Percentiles rank a stretch among this genome's conserved stretches.
These are phyloP conservation scores for Cylindroiulus punctatus DNA, from an alignment of 2,888 invertebrate genomes.

Conservation along the genomic window DNA sequence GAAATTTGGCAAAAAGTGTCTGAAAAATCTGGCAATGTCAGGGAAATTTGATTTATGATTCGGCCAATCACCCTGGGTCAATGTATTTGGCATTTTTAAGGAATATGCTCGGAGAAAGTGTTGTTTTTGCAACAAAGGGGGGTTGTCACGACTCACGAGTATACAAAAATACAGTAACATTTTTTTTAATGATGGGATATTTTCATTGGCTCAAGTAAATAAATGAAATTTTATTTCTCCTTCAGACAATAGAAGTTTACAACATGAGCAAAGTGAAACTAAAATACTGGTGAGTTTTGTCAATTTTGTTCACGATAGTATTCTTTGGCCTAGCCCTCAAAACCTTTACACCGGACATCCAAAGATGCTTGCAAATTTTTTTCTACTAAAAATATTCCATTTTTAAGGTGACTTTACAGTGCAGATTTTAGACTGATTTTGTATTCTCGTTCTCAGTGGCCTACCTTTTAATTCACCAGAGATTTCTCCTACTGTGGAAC, in stretches of 20 bases:
- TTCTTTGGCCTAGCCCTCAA: neutral
- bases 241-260: constrained; percentile 91
- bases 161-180: too few species aligned
- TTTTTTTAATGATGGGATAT: too few species aligned
- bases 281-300: constrained; percentile 87
- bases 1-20: too few species aligned
- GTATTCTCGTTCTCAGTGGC: constrained; percentile 71
- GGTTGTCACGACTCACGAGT: too few species aligned
- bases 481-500: constrained; percentile 94
- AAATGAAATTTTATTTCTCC: constrained; percentile 25
- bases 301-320: neutral
- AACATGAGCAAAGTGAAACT: constrained; percentile 96
- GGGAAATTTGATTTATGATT: too few species aligned
- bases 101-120: too few species aligned
- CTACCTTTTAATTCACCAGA: constrained; percentile 91
- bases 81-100: too few species aligned
- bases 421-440: constrained; percentile 41
- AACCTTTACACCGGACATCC: neutral
- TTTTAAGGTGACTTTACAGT: neutral
- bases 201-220: too few species aligned
- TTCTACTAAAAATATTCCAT: neutral
- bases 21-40: too few species aligned
- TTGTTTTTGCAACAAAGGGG: too few species aligned
- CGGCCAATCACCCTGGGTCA: too few species aligned
- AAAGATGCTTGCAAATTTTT: neutral